phyloP scores from a whole-genome alignment of 2,888 invertebrate genomes.

The Meghimatium bilineatum region DNA sequence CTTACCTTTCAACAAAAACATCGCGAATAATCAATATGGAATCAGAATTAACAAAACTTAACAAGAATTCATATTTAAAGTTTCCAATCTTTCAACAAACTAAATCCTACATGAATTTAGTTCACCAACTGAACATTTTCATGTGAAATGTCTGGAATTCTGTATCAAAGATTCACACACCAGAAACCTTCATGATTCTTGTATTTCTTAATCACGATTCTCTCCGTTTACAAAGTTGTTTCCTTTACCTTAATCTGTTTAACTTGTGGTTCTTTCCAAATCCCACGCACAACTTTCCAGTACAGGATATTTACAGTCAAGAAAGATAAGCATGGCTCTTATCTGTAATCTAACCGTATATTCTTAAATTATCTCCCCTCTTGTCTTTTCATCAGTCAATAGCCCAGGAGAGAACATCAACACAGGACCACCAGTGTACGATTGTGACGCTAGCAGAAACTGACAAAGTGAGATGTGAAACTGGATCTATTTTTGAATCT shows the following conservation, averaged over 20 bases:
- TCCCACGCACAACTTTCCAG: constrained; percentile 2
- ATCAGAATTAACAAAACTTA: background rate
- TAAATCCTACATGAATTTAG: background rate
- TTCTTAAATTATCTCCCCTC: background rate
- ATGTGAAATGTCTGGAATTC: background rate
- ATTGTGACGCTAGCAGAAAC: too few species aligned
- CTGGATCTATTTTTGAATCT: too few species aligned
- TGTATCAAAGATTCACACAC: background rate
- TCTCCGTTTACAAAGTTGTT: background rate
- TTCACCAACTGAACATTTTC: background rate
- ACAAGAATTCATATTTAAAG: background rate
- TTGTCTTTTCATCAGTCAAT: background rate
- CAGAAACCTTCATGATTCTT: too few species aligned
- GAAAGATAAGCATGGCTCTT: background rate
- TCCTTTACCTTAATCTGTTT: constrained; percentile 14
- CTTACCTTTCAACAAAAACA: constrained; percentile 9
- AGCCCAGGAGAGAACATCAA: background rate
- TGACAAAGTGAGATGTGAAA: too few species aligned
- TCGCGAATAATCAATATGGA: background rate
- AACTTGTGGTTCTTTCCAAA: background rate
- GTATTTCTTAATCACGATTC: background rate
- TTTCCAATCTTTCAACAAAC: background rate
- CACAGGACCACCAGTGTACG: background rate
- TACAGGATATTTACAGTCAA: constrained; percentile 9
- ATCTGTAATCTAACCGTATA: background rate